These are phyloP conservation scores for Parambassis ranga DNA, from an alignment of 2,797 vertebrate genomes.

Conservation along the genomic window DNA sequence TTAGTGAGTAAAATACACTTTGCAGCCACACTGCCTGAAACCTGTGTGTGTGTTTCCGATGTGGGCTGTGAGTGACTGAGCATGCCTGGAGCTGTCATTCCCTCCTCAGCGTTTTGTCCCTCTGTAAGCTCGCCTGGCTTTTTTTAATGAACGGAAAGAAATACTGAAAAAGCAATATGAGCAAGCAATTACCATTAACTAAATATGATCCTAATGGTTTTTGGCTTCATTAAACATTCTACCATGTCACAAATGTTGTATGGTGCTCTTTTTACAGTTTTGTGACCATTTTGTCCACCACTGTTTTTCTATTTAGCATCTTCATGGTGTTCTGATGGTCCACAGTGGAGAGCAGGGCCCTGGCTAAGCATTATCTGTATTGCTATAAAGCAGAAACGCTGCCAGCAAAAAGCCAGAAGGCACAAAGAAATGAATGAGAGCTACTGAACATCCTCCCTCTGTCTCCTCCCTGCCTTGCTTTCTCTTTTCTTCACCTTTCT, in stretches of 20 bases:
- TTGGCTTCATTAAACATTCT: constrained; percentile 58
- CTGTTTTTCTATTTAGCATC: background rate
- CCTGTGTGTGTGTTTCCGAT: constrained; percentile 19
- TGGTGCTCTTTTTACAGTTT: background rate
- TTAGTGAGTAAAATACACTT: too few species aligned
- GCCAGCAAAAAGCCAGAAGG: constrained; percentile 42
- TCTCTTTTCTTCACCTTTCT: constrained; percentile 36
- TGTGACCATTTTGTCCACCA: constrained; percentile 4
- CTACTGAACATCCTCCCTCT: constrained; percentile 16
- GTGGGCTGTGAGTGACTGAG: constrained; percentile 21
- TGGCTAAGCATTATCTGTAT: constrained; percentile 67
- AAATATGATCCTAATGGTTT: constrained; percentile 60
- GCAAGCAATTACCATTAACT: constrained; percentile 54
- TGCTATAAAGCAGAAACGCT: constrained; percentile 60
- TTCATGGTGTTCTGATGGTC: background rate
- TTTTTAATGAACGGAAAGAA: constrained; percentile 68
- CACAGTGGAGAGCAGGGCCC: constrained; percentile 21
- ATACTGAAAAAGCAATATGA: constrained; percentile 64
- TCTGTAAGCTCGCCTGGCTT: constrained; percentile 48
- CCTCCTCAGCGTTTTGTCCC: constrained; percentile 39
- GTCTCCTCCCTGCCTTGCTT: constrained; percentile 4
- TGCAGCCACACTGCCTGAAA: background rate
- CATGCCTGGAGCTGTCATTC: constrained; percentile 46
- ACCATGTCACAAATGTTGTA: constrained; percentile 35
- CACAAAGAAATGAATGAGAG: constrained; percentile 20